Evolutionary conservation across 1,140 invertebrate species (phyloP).

Genomic region (Schlechtendalia chinensis): DNA sequence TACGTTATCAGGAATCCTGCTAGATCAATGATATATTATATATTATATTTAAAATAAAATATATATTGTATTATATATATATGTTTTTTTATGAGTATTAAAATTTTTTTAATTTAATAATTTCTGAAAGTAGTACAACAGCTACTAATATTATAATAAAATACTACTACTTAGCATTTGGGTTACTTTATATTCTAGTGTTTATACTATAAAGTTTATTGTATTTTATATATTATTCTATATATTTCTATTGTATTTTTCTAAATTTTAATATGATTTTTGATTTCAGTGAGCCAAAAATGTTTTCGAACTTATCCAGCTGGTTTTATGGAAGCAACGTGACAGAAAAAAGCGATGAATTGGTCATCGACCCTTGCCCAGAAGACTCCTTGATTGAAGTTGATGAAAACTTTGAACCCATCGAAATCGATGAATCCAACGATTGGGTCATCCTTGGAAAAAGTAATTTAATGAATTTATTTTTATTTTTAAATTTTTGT

Average conservation of each 20-base stretch:
- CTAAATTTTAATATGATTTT: background rate
- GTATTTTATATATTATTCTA: too few relatives aligned
- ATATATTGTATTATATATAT: too few relatives aligned
- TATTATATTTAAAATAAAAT: too few relatives aligned
- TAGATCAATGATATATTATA: too few relatives aligned
- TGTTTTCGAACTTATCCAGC: slow-evolving; percentile 45
- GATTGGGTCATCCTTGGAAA: slow-evolving; percentile 45
- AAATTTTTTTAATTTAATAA: too few relatives aligned
- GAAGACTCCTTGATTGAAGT: slow-evolving; percentile 40
- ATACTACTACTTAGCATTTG: too few relatives aligned
- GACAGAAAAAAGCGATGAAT: slow-evolving; percentile 21
- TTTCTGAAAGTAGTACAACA: background rate
- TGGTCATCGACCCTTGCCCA: slow-evolving; percentile 18
- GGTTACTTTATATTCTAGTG: too few relatives aligned
- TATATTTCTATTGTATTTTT: too few relatives aligned
- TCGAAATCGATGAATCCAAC: slow-evolving; percentile 35
- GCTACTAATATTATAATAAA: background rate
- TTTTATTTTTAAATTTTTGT: background rate
- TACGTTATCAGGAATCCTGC: too few relatives aligned
- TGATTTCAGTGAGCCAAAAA: slow-evolving; percentile 33
- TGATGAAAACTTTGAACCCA: slow-evolving; percentile 32
- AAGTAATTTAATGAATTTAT: background rate
- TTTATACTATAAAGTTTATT: too few relatives aligned
- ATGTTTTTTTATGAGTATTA: too few relatives aligned
- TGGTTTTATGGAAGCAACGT: slow-evolving; percentile 40